Evolutionary conservation across 2,888 invertebrate genomes (phyloP).

Genomic region (Linnaemya tessellans): DNA sequence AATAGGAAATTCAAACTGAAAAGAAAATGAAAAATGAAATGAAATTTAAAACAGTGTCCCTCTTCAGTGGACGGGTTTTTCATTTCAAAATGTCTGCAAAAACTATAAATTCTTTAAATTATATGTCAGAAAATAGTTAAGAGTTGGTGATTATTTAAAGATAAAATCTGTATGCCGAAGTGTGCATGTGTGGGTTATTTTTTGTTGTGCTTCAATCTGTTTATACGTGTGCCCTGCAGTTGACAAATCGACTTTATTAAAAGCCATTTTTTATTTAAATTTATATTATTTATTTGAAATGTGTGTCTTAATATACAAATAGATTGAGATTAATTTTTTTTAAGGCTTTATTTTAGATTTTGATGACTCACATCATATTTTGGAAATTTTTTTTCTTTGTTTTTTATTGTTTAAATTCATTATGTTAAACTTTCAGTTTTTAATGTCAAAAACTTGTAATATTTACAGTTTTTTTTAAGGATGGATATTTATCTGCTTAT

Average conservation of each 20-base stretch:
- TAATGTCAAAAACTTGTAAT: neutral
- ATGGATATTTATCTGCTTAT: neutral
- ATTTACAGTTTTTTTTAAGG: neutral
- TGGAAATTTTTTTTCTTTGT: neutral
- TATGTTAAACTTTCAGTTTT: neutral
- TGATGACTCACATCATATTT: conserved; percentile 10
- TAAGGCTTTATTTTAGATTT: conserved; percentile 28
- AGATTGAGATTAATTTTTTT: neutral
- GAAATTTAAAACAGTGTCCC: conserved; percentile 7
- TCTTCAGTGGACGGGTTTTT: neutral
- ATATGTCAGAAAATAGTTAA: too few species aligned
- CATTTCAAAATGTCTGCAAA: conserved; percentile 5
- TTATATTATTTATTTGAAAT: conserved; percentile 38
- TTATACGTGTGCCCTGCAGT: conserved; percentile 21
- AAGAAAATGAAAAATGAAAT: conserved; percentile 21
- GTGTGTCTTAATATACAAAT: neutral
- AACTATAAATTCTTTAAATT: neutral
- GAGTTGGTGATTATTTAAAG: neutral
- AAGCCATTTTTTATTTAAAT: conserved; percentile 15
- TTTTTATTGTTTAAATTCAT: conserved; percentile 6
- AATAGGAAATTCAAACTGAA: conserved; percentile 52
- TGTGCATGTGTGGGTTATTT: too few species aligned
- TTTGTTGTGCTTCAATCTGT: too few species aligned
- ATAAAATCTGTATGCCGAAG: neutral
- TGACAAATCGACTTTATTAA: conserved; percentile 33